Evolutionary conservation across 2,797 vertebrate genomes (phyloP).

Genomic region (Picus viridis): DNA sequence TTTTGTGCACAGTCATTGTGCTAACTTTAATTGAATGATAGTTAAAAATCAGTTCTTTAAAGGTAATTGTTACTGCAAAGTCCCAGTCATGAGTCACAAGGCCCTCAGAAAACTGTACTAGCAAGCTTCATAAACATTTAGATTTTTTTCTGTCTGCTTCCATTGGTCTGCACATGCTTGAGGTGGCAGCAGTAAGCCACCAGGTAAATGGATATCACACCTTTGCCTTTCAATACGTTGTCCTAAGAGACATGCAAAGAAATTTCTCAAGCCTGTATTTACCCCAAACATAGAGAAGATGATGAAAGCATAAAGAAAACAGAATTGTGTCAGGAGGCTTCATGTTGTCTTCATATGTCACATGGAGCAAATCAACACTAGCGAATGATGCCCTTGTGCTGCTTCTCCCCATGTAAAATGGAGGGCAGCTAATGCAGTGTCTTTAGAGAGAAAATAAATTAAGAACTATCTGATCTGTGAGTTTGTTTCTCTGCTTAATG

Average conservation of each 20-base stretch:
- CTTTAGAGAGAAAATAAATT: background rate
- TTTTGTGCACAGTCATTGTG: slow-evolving; percentile 93
- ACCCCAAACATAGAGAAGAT: background rate
- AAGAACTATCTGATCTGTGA: background rate
- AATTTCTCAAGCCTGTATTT: background rate
- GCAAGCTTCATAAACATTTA: slow-evolving; percentile 12
- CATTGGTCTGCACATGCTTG: background rate
- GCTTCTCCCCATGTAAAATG: background rate
- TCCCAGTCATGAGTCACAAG: slow-evolving; percentile 48
- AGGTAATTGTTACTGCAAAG: slow-evolving; percentile 59
- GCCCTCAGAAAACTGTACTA: slow-evolving; percentile 29
- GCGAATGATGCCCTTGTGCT: background rate
- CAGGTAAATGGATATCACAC: background rate
- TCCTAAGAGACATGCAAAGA: background rate
- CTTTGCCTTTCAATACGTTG: background rate
- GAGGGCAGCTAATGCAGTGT: background rate
- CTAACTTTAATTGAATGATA: slow-evolving; percentile 89
- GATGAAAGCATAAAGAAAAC: background rate
- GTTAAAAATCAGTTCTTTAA: slow-evolving; percentile 82
- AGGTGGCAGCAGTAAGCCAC: background rate
- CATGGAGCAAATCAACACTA: background rate
- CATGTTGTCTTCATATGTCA: background rate
- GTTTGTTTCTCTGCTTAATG: background rate
- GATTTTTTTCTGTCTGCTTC: slow-evolving; percentile 19
- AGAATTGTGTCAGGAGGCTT: background rate